Percentiles rank a stretch among this genome's conserved stretches.
Conservation (phyloP, 2,113 vertebrate species). For the Geococcyx californianus region DNA sequence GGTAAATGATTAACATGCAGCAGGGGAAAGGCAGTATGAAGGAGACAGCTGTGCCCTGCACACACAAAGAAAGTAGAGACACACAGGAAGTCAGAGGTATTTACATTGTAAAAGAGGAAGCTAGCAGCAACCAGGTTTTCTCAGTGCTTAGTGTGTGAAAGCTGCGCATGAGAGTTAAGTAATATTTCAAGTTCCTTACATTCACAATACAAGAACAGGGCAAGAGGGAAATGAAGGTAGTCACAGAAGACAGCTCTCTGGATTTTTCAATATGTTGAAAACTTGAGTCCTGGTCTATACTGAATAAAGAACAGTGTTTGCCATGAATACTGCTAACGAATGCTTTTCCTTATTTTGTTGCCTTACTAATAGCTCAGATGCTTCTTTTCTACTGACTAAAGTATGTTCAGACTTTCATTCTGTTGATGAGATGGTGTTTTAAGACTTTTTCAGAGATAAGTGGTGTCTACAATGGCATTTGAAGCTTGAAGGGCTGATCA, state of each 20-base stretch:
- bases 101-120: neutral
- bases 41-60: neutral
- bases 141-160: neutral
- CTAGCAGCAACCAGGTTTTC: neutral
- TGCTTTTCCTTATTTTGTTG: neutral
- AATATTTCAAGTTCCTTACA: neutral
- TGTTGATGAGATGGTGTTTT: neutral
- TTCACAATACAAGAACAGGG: neutral
- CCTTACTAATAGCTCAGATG: neutral
- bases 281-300: neutral
- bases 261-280: neutral
- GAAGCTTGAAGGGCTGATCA: neutral
- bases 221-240: neutral
- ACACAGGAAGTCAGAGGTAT: neutral
- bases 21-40: neutral
- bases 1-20: constrained; percentile 53
- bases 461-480: neutral
- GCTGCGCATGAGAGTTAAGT: neutral
- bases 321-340: neutral
- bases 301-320: neutral
- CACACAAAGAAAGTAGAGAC: neutral
- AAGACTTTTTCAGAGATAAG: neutral
- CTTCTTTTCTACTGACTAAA: neutral
- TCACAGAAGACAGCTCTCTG: fast-evolving
- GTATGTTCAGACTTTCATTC: neutral